Conservation (phyloP, 2,888 invertebrate species). For the Parnassius orleans region DNA sequence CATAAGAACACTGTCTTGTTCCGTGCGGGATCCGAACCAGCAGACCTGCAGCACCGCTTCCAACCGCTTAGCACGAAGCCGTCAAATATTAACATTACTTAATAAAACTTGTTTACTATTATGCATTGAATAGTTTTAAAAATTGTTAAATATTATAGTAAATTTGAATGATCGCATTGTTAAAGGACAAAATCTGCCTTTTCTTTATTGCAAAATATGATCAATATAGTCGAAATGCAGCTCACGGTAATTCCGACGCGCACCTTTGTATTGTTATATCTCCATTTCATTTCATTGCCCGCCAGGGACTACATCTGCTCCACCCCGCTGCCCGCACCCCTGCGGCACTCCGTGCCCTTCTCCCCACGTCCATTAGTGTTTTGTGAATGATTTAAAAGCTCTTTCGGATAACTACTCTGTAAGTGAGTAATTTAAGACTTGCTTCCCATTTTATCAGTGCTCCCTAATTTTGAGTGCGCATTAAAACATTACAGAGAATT, state of each 20-base stretch:
- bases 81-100: too few relatives aligned
- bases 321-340: slow-evolving; percentile 44
- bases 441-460: slow-evolving; percentile 79
- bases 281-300: slow-evolving; percentile 73
- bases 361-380: slow-evolving; percentile 80
- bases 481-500: slow-evolving; percentile 68
- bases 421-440: slow-evolving; percentile 81
- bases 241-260: slow-evolving; percentile 66
- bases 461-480: slow-evolving; percentile 79
- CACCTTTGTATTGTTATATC: slow-evolving; percentile 79
- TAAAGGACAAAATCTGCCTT: neutral
- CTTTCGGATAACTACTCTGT: slow-evolving; percentile 81
- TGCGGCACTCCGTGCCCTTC: slow-evolving; percentile 37
- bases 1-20: too few relatives aligned
- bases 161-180: neutral
- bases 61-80: too few relatives aligned
- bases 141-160: neutral
- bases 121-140: neutral
- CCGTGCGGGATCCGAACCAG: too few relatives aligned
- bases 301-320: slow-evolving; percentile 71
- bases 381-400: slow-evolving; percentile 82
- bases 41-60: too few relatives aligned
- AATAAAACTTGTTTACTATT: too few relatives aligned
- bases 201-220: slow-evolving; percentile 5
- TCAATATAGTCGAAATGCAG: slow-evolving; percentile 52